These are phyloP conservation scores for Cryptus viduatorius DNA, from an alignment of 2,888 invertebrate species.

Conservation along the genomic window DNA sequence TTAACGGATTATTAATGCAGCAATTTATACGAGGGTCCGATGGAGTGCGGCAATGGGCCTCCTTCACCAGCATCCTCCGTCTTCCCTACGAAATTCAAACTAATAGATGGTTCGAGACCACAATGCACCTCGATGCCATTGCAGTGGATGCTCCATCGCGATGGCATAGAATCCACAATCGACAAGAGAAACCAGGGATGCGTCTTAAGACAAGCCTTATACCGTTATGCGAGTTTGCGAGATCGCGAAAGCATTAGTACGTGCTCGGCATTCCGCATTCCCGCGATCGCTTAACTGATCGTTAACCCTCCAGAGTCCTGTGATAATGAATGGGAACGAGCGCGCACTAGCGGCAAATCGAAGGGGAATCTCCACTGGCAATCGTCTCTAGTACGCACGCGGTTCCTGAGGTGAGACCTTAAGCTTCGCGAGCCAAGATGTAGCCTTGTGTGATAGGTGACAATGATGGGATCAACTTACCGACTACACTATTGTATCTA, in stretches of 20 bases:
- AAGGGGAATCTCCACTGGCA: slow-evolving; percentile 24
- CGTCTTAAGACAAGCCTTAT: slow-evolving; percentile 43
- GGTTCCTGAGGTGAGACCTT: slow-evolving; percentile 37
- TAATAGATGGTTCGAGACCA: slow-evolving; percentile 66
- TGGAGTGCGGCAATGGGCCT: slow-evolving; percentile 11
- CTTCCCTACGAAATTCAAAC: slow-evolving; percentile 54
- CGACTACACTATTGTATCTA: neutral
- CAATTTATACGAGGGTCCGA: slow-evolving; percentile 45
- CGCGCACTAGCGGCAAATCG: slow-evolving; percentile 11
- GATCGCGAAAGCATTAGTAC: slow-evolving; percentile 73
- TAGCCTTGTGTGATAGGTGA: neutral
- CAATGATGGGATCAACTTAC: slow-evolving; percentile 7
- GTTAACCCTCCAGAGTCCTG: slow-evolving; percentile 75
- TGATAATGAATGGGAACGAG: slow-evolving; percentile 76
- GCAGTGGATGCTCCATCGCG: slow-evolving; percentile 51
- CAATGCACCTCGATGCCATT: slow-evolving; percentile 37
- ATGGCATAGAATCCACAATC: slow-evolving; percentile 57
- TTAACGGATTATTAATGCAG: slow-evolving; percentile 63
- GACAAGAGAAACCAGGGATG: slow-evolving; percentile 19
- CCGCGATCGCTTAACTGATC: slow-evolving; percentile 79
- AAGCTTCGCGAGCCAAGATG: slow-evolving; percentile 12
- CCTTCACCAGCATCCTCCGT: slow-evolving; percentile 14
- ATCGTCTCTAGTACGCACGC: slow-evolving; percentile 21
- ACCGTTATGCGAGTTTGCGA: slow-evolving; percentile 30
- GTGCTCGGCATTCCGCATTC: slow-evolving; percentile 77